Conservation (phyloP, 2,888 invertebrate genomes). For the Clistopyga incitator region DNA sequence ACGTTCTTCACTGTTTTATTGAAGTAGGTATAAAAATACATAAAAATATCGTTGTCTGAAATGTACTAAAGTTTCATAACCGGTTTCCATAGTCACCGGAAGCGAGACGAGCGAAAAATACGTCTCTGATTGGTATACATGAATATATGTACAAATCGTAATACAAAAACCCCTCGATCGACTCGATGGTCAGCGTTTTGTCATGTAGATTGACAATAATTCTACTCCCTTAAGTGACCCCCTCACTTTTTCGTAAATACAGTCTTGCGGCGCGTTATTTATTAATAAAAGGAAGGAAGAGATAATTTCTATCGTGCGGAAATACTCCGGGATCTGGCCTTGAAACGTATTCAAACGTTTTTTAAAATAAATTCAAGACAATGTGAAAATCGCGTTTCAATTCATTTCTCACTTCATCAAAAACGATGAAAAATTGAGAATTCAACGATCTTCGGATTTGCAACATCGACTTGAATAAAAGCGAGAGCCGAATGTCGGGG, state of each 20-base stretch:
- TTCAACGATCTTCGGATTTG: background rate
- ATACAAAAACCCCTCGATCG: background rate
- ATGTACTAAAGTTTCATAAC: background rate
- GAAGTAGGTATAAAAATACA: background rate
- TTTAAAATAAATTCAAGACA: background rate
- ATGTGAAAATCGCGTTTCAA: background rate
- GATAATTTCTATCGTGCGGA: slow-evolving; percentile 12
- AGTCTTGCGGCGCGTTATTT: background rate
- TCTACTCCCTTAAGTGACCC: background rate
- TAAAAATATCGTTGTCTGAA: background rate
- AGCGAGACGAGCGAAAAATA: background rate
- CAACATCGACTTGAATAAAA: background rate
- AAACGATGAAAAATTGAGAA: background rate
- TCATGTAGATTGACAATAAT: background rate
- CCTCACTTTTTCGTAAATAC: background rate
- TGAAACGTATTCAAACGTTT: slow-evolving; percentile 10
- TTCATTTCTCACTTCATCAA: background rate
- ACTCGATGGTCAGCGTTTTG: background rate
- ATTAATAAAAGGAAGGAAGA: background rate
- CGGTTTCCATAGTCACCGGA: background rate
- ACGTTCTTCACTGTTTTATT: background rate
- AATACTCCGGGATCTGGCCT: slow-evolving; percentile 15
- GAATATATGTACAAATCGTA: slow-evolving; percentile 7
- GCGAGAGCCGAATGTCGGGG: slow-evolving; percentile 1
- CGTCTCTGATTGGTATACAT: background rate